Evolutionary conservation across 1,140 invertebrate genomes (phyloP).

Genomic region (Drosophila nannoptera): DNA sequence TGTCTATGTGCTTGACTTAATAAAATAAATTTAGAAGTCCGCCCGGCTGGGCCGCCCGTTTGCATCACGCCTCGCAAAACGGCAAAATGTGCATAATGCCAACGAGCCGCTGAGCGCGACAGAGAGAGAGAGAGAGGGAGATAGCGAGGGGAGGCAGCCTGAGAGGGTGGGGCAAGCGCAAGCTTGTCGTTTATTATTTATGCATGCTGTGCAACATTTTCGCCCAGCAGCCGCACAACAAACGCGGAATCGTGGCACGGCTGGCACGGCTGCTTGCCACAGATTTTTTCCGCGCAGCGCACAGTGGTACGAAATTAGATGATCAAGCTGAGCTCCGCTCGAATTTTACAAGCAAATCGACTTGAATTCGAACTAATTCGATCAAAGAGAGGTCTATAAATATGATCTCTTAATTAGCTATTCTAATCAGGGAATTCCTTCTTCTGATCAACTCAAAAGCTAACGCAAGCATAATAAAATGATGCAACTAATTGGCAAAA

Average conservation of each 20-base stretch:
- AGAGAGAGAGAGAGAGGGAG: not conserved
- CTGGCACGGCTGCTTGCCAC: constrained; percentile 60
- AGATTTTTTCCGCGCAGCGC: constrained; percentile 47
- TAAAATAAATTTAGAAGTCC: constrained; percentile 76
- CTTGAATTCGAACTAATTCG: too few relatives aligned
- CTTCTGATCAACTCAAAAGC: constrained; percentile 9
- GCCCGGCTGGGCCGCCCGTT: not conserved
- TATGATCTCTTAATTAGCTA: too few relatives aligned
- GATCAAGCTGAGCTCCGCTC: too few relatives aligned
- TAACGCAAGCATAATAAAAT: constrained; percentile 31
- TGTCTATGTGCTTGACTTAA: constrained; percentile 77
- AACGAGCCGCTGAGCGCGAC: constrained; percentile 4
- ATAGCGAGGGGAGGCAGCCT: not conserved
- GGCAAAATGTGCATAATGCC: constrained; percentile 72
- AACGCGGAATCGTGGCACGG: constrained; percentile 62
- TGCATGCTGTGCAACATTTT: constrained; percentile 77
- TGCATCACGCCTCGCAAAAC: constrained; percentile 57
- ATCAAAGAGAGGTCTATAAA: too few relatives aligned
- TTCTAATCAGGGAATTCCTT: too few relatives aligned
- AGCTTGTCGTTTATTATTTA: constrained; percentile 74
- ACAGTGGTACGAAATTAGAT: constrained; percentile 14
- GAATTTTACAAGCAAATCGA: too few relatives aligned
- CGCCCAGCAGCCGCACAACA: constrained; percentile 72
- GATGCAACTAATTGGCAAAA: constrained; percentile 65
- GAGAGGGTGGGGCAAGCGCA: not conserved